Percentiles rank a stretch among this genome's conserved stretches.
Evolutionary conservation across 2,888 invertebrate genomes (phyloP).

Genomic region (Taphrorychus bicolor): DNA sequence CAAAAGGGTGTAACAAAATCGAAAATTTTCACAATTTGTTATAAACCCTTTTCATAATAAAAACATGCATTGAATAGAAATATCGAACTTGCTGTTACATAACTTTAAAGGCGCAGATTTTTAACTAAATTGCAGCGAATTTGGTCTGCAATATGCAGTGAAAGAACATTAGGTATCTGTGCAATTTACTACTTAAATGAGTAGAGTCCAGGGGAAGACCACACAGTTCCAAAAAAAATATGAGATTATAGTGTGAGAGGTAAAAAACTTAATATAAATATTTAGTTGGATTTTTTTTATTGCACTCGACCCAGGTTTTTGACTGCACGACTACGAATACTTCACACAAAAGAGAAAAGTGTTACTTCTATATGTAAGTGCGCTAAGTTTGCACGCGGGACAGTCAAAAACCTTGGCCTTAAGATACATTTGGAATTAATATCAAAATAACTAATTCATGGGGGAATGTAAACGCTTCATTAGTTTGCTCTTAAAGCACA

Average conservation of each 20-base stretch:
- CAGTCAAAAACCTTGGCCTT: conserved; percentile 8
- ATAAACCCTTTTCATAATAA: too few relatives aligned
- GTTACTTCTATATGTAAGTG: neutral
- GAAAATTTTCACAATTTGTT: too few relatives aligned
- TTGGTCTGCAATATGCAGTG: neutral
- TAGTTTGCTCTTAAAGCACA: neutral
- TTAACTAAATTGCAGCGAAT: neutral
- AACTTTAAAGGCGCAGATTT: too few relatives aligned
- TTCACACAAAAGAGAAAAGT: neutral
- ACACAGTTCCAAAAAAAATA: conserved; percentile 6
- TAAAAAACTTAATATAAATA: neutral
- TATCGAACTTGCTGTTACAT: too few relatives aligned
- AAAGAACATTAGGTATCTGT: neutral
- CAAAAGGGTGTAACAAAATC: too few relatives aligned
- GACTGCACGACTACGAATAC: neutral
- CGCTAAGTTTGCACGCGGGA: neutral
- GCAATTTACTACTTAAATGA: neutral
- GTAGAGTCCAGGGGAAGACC: conserved; percentile 10
- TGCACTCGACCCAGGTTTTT: conserved; percentile 13
- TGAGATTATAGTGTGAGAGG: conserved; percentile 11
- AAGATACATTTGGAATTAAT: neutral
- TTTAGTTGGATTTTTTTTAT: too few relatives aligned
- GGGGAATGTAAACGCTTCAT: conserved; percentile 1
- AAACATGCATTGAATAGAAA: too few relatives aligned
- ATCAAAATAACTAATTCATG: conserved; percentile 3